Evolutionary conservation across 1,140 invertebrate species (phyloP).

Genomic region (Teleopsis dalmanni): DNA sequence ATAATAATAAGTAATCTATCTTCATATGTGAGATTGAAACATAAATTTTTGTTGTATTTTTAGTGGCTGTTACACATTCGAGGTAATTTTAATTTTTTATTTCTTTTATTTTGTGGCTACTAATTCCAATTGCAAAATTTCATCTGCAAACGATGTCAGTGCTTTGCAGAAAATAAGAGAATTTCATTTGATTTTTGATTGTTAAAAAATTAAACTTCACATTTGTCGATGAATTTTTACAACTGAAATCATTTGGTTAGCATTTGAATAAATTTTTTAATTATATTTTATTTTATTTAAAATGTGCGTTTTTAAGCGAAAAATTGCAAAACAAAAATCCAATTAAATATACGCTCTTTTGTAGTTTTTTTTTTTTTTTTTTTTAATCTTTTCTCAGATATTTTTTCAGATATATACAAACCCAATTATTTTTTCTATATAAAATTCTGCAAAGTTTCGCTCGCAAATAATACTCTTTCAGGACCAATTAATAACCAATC

Average conservation of each 20-base stretch:
- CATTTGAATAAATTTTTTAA: no score
- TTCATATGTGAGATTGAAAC: background rate
- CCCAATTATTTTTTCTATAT: constrained; percentile 5
- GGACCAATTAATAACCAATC: constrained; percentile 8
- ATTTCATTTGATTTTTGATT: background rate
- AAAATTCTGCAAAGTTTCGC: constrained; percentile 1
- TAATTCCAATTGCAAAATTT: constrained; percentile 10
- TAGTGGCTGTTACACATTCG: no score
- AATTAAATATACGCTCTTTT: constrained; percentile 20
- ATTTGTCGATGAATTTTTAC: constrained; percentile 9
- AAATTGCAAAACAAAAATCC: constrained; percentile 46
- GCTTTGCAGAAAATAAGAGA: background rate
- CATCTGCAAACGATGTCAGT: constrained; percentile 7
- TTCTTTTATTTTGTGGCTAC: background rate
- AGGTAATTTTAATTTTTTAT: no score
- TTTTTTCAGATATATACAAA: no score
- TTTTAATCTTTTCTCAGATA: no score
- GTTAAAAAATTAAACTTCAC: constrained; percentile 5
- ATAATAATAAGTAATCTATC: no score
- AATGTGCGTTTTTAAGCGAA: constrained; percentile 22
- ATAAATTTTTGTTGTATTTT: constrained; percentile 14
- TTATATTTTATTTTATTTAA: constrained; percentile 1
- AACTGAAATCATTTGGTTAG: constrained; percentile 9
- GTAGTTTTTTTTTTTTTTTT: background rate
- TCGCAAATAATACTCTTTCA: no score